These are phyloP conservation scores for Kryptopterus vitreolus DNA, from an alignment of 2,797 vertebrate species.

Conservation along the genomic window DNA sequence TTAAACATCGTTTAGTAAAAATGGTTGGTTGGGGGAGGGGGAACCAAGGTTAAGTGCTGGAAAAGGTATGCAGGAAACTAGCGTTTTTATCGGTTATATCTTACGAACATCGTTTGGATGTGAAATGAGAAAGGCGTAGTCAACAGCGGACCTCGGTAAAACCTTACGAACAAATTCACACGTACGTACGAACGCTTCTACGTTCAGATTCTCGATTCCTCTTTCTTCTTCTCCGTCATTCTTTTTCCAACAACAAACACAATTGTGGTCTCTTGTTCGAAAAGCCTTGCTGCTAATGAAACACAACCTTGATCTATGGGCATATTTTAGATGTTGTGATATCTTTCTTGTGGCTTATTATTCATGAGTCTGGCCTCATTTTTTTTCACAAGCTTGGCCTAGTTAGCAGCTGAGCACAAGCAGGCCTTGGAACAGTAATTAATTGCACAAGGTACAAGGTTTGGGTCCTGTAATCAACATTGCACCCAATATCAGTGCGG, in stretches of 20 bases:
- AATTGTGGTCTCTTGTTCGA: neutral
- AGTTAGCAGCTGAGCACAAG: neutral
- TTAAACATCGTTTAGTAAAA: no score
- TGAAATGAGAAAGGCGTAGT: no score
- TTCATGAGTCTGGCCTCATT: slow-evolving; percentile 6
- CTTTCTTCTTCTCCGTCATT: neutral
- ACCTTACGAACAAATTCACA: no score
- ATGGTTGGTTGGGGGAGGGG: no score
- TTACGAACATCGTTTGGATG: no score
- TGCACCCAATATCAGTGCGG: neutral
- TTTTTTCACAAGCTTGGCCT: slow-evolving; percentile 6
- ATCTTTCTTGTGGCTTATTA: no score
- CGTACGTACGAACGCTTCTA: no score
- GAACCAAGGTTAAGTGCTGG: no score
- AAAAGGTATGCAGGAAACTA: no score
- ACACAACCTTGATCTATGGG: neutral
- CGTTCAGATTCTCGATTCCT: no score
- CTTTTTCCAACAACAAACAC: neutral
- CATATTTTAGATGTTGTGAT: neutral
- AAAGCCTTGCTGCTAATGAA: neutral
- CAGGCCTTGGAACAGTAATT: slow-evolving; percentile 3
- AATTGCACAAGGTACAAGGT: neutral
- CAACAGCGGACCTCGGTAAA: no score
- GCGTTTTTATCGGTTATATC: no score
- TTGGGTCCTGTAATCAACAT: neutral